Conservation (phyloP, 2,888 invertebrate species). For the Andrena haemorrhoa region DNA sequence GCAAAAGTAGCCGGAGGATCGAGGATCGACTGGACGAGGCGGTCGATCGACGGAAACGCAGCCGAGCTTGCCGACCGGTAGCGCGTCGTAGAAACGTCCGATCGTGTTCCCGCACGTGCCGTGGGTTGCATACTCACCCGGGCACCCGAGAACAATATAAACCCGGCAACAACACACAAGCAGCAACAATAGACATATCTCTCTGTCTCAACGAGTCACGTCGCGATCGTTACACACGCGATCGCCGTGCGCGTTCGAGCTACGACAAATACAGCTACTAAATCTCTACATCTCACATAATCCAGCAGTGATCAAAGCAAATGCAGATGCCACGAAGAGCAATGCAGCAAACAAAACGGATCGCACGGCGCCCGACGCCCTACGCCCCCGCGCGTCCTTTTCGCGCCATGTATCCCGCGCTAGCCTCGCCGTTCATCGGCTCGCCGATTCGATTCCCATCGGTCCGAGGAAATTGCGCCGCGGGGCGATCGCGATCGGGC, state of each 20-base stretch:
- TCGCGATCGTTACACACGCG: slow-evolving; percentile 52
- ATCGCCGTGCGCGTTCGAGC: slow-evolving; percentile 53
- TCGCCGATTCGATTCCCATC: slow-evolving; percentile 4
- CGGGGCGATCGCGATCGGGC: slow-evolving; percentile 54
- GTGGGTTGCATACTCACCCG: slow-evolving; percentile 81
- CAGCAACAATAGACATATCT: slow-evolving; percentile 81
- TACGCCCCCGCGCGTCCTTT: slow-evolving; percentile 23
- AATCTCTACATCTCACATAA: slow-evolving; percentile 69
- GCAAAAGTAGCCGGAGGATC: neutral
- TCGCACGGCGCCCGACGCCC: slow-evolving; percentile 52
- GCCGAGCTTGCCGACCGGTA: neutral
- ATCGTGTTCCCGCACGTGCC: slow-evolving; percentile 62
- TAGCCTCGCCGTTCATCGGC: slow-evolving; percentile 4
- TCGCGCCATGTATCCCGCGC: neutral
- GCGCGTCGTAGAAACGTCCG: slow-evolving; percentile 42
- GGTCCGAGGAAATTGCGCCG: neutral
- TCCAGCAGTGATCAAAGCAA: slow-evolving; percentile 69
- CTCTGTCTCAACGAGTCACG: slow-evolving; percentile 63
- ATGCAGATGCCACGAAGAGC: slow-evolving; percentile 71
- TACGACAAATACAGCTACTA: slow-evolving; percentile 58
- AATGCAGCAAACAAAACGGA: slow-evolving; percentile 62
- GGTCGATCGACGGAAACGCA: neutral
- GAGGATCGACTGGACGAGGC: neutral
- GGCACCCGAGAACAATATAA: slow-evolving; percentile 62
- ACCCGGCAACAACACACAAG: slow-evolving; percentile 80